Percentiles rank a stretch among this genome's conserved stretches.
These are phyloP conservation scores for Cuculus canorus DNA, from an alignment of 2,797 vertebrate species.

Conservation along the genomic window DNA sequence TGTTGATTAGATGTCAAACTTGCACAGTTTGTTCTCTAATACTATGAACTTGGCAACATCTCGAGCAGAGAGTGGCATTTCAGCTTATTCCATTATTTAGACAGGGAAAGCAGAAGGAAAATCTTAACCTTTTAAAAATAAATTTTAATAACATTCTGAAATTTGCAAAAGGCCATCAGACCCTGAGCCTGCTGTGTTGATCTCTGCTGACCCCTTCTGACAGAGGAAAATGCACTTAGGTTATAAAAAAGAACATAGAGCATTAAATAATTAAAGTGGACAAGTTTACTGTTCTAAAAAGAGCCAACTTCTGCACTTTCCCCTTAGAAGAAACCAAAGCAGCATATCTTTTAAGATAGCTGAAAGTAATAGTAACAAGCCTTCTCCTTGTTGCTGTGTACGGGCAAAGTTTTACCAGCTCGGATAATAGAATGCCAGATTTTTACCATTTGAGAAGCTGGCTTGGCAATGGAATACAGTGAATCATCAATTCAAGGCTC, in stretches of 20 bases:
- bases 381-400: background rate
- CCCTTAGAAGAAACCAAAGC: background rate
- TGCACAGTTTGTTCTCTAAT: background rate
- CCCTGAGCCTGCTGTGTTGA: background rate
- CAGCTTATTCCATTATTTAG: slow-evolving; percentile 13
- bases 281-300: background rate
- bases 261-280: background rate
- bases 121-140: background rate
- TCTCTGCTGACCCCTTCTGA: background rate
- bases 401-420: background rate
- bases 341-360: background rate
- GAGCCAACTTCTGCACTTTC: background rate
- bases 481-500: background rate
- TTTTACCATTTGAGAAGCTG: background rate
- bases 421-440: background rate
- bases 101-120: background rate
- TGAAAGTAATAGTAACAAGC: background rate
- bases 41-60: background rate
- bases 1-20: slow-evolving; percentile 12
- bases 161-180: background rate
- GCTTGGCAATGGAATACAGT: background rate
- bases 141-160: background rate
- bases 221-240: background rate
- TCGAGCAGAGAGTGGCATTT: background rate
- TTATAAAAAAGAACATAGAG: background rate